A percentile compares a stretch with the other conserved stretches of the same genome.
These are phyloP conservation scores for Papilio glaucus DNA, from an alignment of 1,140 invertebrate species.

Conservation along the genomic window DNA sequence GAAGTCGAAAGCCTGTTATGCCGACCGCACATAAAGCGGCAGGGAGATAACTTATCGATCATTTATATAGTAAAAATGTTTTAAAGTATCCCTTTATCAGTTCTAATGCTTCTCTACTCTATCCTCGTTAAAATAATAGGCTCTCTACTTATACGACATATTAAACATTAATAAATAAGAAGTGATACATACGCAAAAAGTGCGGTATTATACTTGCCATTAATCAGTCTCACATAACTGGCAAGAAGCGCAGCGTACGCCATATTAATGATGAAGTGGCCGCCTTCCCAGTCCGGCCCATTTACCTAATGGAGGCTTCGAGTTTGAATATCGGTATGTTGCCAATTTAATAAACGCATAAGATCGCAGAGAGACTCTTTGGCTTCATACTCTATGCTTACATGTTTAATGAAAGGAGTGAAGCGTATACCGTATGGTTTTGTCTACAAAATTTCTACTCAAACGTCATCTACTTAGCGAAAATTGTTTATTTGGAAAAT, in stretches of 20 bases:
- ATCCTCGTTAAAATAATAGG: neutral
- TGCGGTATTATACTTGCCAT: neutral
- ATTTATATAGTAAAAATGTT: no score
- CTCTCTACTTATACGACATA: neutral
- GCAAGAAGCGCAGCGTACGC: neutral
- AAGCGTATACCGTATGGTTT: neutral
- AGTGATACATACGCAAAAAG: neutral
- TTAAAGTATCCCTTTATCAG: neutral
- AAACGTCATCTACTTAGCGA: neutral
- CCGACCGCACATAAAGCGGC: no score
- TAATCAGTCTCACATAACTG: conserved; percentile 18
- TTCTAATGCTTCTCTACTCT: neutral
- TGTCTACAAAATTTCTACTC: no score
- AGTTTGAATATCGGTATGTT: neutral
- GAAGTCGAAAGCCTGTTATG: no score
- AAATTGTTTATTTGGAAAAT: no score
- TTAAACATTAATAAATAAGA: neutral
- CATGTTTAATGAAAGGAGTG: neutral
- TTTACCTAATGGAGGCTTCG: conserved; percentile 11
- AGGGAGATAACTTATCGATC: no score
- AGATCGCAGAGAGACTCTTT: neutral
- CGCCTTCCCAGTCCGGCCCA: neutral
- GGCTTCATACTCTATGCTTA: neutral
- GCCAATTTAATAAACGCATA: neutral
- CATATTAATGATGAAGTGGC: neutral